Base-by-base conservation (phyloP, 1,140 invertebrate species). In the Oncopodura yosiiana region DNA sequence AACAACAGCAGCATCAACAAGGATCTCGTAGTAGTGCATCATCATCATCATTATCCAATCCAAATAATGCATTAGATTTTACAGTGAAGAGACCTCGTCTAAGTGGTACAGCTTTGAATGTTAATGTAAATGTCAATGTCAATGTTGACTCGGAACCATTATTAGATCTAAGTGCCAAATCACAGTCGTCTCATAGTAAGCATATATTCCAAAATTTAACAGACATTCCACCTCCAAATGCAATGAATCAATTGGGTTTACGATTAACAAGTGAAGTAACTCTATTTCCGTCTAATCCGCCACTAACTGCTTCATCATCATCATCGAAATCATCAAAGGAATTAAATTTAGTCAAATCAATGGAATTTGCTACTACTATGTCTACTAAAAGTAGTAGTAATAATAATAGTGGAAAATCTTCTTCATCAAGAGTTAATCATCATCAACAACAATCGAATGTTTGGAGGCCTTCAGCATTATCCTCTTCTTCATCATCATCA, bases 221-320 rank as follows among this genome's bases (percentile, higher is more conserved):
- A 6, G 56, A 63, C 16, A 57, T 60, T 41, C 58, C 58, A 18
- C 58, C 58, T n/a, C 58, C 59, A 18, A 55, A 55, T 42, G 56
- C 42, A 14, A 58, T 64, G 53, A 58, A 61, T 37, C 49, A 61
- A 42, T n/a, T 56, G 18, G 62, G 62, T 3, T 32, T 64, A 8
- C 55, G 53, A 3, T 44, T 64, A 1, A 61, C 62, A 12, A 61
- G 58, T 3, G 62, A 64, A 58, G 62, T 61, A 1, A 64, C 58
- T 3, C 52, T 64, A 5, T 63, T 60, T 21, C 61, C 61, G 5
- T 62, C 61, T 14, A 52, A 48, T 19, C 29, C 23, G 18, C 12
- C 38, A 23, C 30, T 21, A 19, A n/a, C 3, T 23, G 18, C 26
- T n/a, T n/a, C 30, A n/a, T n/a, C 30, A 8, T n/a, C 30, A n/a